phyloP scores from a whole-genome alignment of 2,888 invertebrate species.

The Drosophila seclusa region DNA sequence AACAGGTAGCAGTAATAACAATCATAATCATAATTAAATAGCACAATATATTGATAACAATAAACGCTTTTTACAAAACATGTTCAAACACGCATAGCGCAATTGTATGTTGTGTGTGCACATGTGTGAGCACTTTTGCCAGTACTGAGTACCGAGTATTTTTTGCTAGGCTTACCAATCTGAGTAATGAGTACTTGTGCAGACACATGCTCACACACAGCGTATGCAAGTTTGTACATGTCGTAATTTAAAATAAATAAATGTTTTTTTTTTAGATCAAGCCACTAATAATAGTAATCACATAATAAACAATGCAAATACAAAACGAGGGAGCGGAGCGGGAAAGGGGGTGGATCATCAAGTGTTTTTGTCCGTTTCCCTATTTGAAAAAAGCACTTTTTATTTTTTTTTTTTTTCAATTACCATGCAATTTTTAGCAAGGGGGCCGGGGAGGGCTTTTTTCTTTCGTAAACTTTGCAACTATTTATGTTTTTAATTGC shows the following conservation, averaged over 20 bases:
- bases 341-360: neutral
- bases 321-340: neutral
- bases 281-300: neutral
- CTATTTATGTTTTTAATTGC: neutral
- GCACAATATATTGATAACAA: slow-evolving; percentile 13
- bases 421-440: neutral
- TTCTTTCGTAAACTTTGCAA: neutral
- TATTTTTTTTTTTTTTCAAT: neutral
- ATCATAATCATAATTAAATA: slow-evolving; percentile 23
- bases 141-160: neutral
- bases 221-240: neutral
- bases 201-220: neutral
- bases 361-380: neutral
- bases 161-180: neutral
- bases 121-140: neutral
- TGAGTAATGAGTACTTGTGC: neutral
- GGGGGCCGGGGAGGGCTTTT: neutral
- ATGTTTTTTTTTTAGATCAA: neutral
- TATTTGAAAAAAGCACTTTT: neutral
- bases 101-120: slow-evolving; percentile 1
- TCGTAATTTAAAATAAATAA: neutral
- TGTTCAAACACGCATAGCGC: slow-evolving; percentile 14
- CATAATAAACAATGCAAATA: neutral
- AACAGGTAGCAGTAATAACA: slow-evolving; percentile 55
- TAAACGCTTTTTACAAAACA: slow-evolving; percentile 29